Evolutionary conservation across 2,797 vertebrate species (phyloP), one percentile per base, ranked within the genome.

Genomic region (Betta splendens): DNA sequence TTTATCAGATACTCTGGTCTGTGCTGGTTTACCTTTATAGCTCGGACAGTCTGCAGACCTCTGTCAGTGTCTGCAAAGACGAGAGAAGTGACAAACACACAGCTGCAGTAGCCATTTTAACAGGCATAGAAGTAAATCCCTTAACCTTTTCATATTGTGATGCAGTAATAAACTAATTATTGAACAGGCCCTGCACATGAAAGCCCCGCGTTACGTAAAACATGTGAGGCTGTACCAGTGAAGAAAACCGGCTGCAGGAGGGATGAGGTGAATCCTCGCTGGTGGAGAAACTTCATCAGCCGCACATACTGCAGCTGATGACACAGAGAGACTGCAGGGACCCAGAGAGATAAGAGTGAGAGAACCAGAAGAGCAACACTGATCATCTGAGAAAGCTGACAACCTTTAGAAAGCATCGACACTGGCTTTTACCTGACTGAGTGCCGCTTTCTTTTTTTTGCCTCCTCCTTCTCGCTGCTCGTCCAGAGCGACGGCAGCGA

Each of bases 281-380:
- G 80, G 83, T 94, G 95, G 21, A 99, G 88, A 90, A 96, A 98
- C 66, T 73, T 95, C 83, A 86, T 89, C 35, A 99, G 89, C 37
- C 84, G 77, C 74, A 97, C 89, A n/a, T 93, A 96, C 60, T 87
- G 89, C 6, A 26, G 64, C 77, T 91, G 91, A 49, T 93, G 86
- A 73, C 93, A 88, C 48, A 94, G 85, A 51, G 85, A 93, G 9
- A 89, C 96, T 98, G 67, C 17, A 15, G 33, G 55, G 0, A 60
- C 23, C 22, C 9, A 42, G 5, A 25, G 3, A 57, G 0, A n/a
- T 1, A 50, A 10, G 26, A 10, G 10, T 9, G 20, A n/a, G n/a
- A n/a, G 37, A 9, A 49, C 10, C 15, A 33, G 15, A 3, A 10
- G 8, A 7, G 9, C 26, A 0, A n/a, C 9, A 4, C 2, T 12